phyloP scores from a whole-genome alignment of 2,113 vertebrate species.

The Climacteris rufus region DNA sequence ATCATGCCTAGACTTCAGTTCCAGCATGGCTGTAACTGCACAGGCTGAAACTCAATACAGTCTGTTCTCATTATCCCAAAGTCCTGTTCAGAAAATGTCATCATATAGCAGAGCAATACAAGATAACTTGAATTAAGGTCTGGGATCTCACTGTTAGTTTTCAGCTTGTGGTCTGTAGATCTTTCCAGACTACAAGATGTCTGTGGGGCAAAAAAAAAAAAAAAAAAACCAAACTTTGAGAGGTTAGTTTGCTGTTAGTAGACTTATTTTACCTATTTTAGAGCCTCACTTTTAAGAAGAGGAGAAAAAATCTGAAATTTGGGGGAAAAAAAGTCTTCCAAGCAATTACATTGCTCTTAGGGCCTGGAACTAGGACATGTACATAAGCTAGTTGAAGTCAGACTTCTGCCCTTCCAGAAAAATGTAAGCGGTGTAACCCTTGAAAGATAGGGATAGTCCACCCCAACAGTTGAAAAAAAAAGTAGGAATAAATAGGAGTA shows the following conservation, averaged over 20 bases:
- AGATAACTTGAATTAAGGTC: background rate
- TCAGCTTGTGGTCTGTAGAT: background rate
- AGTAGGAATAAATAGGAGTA: background rate
- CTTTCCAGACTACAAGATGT: background rate
- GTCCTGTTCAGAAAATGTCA: background rate
- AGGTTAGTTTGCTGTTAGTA: background rate
- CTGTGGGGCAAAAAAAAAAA: accelerated
- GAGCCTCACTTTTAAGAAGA: background rate
- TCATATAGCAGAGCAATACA: background rate
- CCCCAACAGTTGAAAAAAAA: background rate
- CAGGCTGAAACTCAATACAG: background rate
- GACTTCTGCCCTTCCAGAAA: background rate
- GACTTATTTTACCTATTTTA: background rate
- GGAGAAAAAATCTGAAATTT: background rate
- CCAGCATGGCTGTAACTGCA: background rate
- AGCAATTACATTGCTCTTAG: background rate
- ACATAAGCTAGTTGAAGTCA: background rate
- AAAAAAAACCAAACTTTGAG: background rate
- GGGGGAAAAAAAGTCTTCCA: background rate
- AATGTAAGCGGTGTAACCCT: background rate
- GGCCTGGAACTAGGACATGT: background rate
- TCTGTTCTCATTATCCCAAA: background rate
- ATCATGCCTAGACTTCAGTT: background rate
- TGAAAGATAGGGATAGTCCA: background rate
- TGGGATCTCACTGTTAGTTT: background rate